phyloP scores from a whole-genome alignment of 2,888 invertebrate genomes.

The Meganola albula region DNA sequence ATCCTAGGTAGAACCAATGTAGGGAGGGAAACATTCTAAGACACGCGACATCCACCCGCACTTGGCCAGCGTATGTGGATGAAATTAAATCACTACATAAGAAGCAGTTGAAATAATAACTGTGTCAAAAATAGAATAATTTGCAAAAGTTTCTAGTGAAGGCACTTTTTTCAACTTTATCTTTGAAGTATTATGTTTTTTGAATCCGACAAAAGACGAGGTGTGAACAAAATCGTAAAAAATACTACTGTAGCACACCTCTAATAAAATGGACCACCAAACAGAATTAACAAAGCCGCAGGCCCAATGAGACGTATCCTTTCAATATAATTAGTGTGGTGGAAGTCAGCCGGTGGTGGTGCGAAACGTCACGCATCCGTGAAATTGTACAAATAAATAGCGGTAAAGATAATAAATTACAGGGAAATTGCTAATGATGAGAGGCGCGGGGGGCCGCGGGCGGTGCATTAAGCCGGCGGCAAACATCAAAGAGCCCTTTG shows the following conservation, averaged over 20 bases:
- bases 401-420: constrained; percentile 77
- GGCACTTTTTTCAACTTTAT: too few species aligned
- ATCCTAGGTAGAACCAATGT: too few species aligned
- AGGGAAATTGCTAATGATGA: constrained; percentile 78
- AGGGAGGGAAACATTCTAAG: too few species aligned
- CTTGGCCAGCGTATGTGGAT: too few species aligned
- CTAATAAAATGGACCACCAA: not conserved
- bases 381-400: constrained; percentile 74
- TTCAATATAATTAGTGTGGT: constrained; percentile 19
- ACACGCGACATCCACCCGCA: too few species aligned
- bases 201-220: too few species aligned
- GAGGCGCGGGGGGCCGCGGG: constrained; percentile 68
- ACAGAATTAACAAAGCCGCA: not conserved
- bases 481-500: constrained; percentile 77
- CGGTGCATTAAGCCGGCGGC: constrained; percentile 78
- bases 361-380: constrained; percentile 47
- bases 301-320: not conserved
- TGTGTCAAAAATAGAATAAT: too few species aligned
- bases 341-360: too few species aligned
- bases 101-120: too few species aligned
- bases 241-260: not conserved
- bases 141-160: too few species aligned
- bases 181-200: too few species aligned
- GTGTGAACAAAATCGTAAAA: not conserved
- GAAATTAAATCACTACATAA: too few species aligned